Percentiles rank a stretch among this genome's conserved stretches.
phyloP scores from a whole-genome alignment of 2,888 invertebrate genomes.

The Pomacea canaliculata region DNA sequence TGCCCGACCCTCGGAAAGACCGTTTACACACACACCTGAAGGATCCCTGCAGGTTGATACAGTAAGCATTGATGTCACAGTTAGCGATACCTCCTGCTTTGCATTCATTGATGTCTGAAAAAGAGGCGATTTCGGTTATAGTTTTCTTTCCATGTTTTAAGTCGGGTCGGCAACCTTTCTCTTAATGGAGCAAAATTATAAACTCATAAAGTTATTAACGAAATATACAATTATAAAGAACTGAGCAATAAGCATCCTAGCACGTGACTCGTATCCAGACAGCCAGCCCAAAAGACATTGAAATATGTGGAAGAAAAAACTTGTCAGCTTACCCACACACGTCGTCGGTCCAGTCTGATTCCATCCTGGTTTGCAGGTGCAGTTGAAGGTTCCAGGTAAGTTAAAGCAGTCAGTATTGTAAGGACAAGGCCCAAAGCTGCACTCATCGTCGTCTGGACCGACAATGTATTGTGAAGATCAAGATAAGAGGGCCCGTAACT shows the following conservation, averaged over 20 bases:
- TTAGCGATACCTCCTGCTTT: constrained; percentile 5
- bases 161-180: too few relatives aligned
- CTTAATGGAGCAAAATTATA: too few relatives aligned
- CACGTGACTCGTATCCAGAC: too few relatives aligned
- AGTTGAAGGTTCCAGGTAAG: constrained; percentile 52
- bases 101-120: constrained; percentile 34
- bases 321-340: constrained; percentile 46
- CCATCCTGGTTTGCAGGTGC: constrained; percentile 58
- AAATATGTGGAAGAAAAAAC: not conserved
- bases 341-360: constrained; percentile 37
- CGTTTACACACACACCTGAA: constrained; percentile 88
- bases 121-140: too few relatives aligned
- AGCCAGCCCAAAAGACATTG: too few relatives aligned
- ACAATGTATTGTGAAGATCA: not conserved
- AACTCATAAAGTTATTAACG: too few relatives aligned
- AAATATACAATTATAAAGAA: too few relatives aligned
- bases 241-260: too few relatives aligned
- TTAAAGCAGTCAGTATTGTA: constrained; percentile 54
- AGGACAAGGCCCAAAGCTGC: constrained; percentile 37
- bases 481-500: too few relatives aligned
- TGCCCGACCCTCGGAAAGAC: constrained; percentile 46
- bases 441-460: constrained; percentile 29
- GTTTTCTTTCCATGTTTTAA: too few relatives aligned
- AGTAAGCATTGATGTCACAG: constrained; percentile 82
- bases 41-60: constrained; percentile 89